Conservation (phyloP, 2,888 invertebrate genomes). For the Caenorhabditis angaria region DNA sequence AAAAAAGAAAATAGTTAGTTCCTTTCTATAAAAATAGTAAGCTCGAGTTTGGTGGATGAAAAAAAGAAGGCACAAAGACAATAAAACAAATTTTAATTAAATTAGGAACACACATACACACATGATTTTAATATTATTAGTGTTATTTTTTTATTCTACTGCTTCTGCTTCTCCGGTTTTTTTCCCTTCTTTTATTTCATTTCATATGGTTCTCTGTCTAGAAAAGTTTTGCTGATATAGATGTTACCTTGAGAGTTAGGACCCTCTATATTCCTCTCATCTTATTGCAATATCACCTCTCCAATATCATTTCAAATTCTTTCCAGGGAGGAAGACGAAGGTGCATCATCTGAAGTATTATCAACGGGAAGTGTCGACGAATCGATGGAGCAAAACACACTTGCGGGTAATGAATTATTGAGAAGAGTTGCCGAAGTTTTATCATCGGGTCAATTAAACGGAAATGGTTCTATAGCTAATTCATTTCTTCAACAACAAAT, state of each 20-base stretch:
- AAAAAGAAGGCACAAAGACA: constrained; percentile 21
- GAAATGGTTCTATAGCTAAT: constrained; percentile 12
- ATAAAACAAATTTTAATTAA: constrained; percentile 49
- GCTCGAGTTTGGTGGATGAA: too few relatives aligned
- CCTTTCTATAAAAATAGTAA: not conserved
- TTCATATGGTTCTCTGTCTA: not conserved
- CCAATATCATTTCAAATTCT: constrained; percentile 16
- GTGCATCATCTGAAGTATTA: constrained; percentile 32
- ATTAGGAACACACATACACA: constrained; percentile 45
- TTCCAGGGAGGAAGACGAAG: constrained; percentile 46
- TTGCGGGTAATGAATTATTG: constrained; percentile 32
- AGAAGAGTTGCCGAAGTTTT: constrained; percentile 32
- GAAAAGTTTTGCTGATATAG: not conserved
- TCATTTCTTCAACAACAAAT: constrained; percentile 28
- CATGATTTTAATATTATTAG: constrained; percentile 52
- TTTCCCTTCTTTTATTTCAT: not conserved
- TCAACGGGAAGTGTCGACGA: constrained; percentile 42
- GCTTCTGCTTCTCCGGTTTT: constrained; percentile 10
- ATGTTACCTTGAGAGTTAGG: too few relatives aligned
- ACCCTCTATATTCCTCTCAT: not conserved
- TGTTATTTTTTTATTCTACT: constrained; percentile 25
- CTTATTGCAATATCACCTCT: not conserved
- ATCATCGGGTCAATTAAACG: constrained; percentile 14
- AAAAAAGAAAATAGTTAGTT: not conserved
- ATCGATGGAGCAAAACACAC: constrained; percentile 29